Base-by-base conservation (phyloP, 2,113 vertebrate genomes). In the Cinclus cinclus region DNA sequence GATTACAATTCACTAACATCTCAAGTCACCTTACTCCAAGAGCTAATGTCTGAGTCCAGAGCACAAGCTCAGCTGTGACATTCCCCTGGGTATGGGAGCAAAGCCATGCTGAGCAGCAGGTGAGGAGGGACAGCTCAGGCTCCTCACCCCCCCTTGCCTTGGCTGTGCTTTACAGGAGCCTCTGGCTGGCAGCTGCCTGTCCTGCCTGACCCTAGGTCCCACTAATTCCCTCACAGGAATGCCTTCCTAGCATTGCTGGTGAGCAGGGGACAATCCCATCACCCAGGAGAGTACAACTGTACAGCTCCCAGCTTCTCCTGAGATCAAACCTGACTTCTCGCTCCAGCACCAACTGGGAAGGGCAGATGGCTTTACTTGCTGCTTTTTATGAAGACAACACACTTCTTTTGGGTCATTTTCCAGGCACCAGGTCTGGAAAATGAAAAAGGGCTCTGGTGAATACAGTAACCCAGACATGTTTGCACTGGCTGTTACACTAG, bases 401-500 rank as follows among this genome's bases (percentile, higher is more conserved):
- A 22, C 73, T 93, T 88, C 89, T 97, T 62, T 95, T 59, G 95
- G 95, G 95, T 96, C 94, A 90, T 81, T 96, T 85, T 89, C 74
- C 93, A 97, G 94, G 79, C 88, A 81, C 46, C 82, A 82, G 92
- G 80, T 92, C 92, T 31, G 93, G 94, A 96, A 89, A 95, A 90
- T 89, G 88, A 88, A 64, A 93, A 86, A 94, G 94, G 90, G 52
- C 94, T 92, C 80, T 81, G 94, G 63, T 94, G 94, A 94, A 71
- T 95, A 94, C 79, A 94, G 93, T 80, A 89, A 89, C 46, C 56
- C 95, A 95, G 90, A 94, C 70, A 91, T 94, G 95, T 96, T 92
- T 94, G 95, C 94, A 97, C 94, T 94, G 96, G 96, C 96, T 95
- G 89, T 91, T 96, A 50, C 93, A 80, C 96, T 94, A 95, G 96